Conservation (phyloP, 2,113 vertebrate genomes). For the Tringa solitaria region DNA sequence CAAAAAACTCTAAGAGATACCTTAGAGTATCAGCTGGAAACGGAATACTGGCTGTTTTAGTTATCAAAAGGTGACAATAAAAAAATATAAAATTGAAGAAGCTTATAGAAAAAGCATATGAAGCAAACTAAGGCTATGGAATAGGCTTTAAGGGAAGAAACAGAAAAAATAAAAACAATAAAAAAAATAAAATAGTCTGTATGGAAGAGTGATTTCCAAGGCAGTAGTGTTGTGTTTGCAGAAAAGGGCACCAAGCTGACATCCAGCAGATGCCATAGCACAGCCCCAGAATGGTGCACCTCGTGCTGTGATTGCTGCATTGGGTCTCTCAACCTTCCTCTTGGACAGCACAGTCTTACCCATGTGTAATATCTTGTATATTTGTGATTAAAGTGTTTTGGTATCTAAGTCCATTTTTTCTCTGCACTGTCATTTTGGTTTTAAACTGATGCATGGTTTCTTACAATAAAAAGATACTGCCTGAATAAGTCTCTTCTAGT, state of each 20-base stretch:
- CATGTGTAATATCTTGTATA: fast-evolving
- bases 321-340: fast-evolving
- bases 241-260: neutral
- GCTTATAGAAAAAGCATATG: neutral
- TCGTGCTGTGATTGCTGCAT: fast-evolving
- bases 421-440: neutral
- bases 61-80: neutral
- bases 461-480: neutral
- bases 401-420: neutral
- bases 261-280: neutral
- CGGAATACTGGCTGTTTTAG: neutral
- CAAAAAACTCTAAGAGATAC: neutral
- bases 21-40: neutral
- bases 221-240: fast-evolving
- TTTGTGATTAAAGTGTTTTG: neutral
- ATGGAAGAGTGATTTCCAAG: neutral
- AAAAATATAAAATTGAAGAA: neutral
- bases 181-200: fast-evolving
- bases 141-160: neutral
- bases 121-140: neutral
- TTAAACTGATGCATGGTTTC: neutral
- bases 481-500: neutral
- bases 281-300: fast-evolving
- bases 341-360: neutral
- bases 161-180: neutral